Percentiles rank a stretch among this genome's conserved stretches.
Conservation (phyloP, 92 coral and sea anemone genomes). For the Desmophyllum pertusum region DNA sequence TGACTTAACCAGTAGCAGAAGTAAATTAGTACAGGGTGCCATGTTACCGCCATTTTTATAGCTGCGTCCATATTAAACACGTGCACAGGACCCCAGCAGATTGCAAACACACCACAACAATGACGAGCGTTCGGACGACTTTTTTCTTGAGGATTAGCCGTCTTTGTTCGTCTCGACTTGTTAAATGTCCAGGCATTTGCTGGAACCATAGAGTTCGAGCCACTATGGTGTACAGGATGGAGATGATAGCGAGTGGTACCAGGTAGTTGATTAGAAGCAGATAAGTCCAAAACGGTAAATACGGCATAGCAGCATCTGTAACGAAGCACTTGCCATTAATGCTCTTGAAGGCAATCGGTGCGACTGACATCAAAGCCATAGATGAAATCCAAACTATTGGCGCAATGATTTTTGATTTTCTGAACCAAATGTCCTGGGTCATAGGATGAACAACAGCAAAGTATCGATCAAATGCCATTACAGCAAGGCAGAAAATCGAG, state of each 20-base stretch:
- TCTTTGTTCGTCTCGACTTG: slow-evolving; percentile 18
- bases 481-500: slow-evolving; percentile 54
- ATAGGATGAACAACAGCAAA: slow-evolving; percentile 68
- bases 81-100: slow-evolving; percentile 74
- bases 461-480: slow-evolving; percentile 64
- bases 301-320: not conserved
- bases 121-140: slow-evolving; percentile 57
- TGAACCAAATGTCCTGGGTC: slow-evolving; percentile 42
- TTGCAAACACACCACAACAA: slow-evolving; percentile 62
- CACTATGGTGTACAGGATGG: slow-evolving; percentile 31
- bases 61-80: not conserved
- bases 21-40: not conserved
- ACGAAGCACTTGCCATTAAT: not conserved
- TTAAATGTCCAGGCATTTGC: slow-evolving; percentile 36
- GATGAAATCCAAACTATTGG: slow-evolving; percentile 58
- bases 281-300: not conserved
- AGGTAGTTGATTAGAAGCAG: slow-evolving; percentile 38
- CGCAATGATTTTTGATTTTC: slow-evolving; percentile 32
- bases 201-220: slow-evolving; percentile 65
- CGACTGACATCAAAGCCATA: slow-evolving; percentile 1
- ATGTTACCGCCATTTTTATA: not conserved
- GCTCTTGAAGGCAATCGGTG: not conserved
- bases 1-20: not conserved
- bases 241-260: slow-evolving; percentile 52
- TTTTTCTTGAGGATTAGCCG: slow-evolving; percentile 35